Evolutionary conservation across 1,140 invertebrate species (phyloP).

Genomic region (Phymorhynchus buccinoides): DNA sequence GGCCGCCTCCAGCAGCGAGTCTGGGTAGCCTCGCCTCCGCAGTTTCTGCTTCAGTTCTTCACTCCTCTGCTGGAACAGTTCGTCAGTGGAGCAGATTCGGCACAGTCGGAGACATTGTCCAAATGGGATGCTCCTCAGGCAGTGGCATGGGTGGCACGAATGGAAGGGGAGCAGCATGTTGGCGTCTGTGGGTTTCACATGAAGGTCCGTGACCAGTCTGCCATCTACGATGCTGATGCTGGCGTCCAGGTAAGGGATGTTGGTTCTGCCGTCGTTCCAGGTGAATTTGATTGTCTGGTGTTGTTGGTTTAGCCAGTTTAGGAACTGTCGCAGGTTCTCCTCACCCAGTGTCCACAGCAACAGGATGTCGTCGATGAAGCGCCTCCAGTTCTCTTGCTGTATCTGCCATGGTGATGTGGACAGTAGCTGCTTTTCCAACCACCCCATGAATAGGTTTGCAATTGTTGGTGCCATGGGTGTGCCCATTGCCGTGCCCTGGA

Average conservation of each 20-base stretch:
- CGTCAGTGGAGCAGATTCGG: neutral
- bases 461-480: neutral
- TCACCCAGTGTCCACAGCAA: neutral
- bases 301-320: neutral
- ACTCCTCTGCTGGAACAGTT: neutral
- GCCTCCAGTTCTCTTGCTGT: neutral
- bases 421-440: neutral
- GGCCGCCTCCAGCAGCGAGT: no score
- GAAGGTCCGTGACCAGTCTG: neutral
- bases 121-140: neutral
- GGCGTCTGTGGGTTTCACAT: neutral
- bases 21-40: neutral
- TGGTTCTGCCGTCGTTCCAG: neutral
- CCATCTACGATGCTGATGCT: neutral
- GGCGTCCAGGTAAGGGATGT: neutral
- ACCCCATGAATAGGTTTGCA: neutral
- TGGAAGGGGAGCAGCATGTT: neutral
- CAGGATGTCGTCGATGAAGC: slow-evolving; percentile 6
- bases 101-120: neutral
- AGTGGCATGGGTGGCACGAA: neutral
- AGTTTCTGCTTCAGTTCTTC: neutral
- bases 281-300: neutral
- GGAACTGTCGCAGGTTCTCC: neutral
- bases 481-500: neutral
- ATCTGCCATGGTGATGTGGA: neutral